These are phyloP conservation scores for Austrofundulus limnaeus DNA, from an alignment of 2,113 vertebrate species.

Conservation along the genomic window DNA sequence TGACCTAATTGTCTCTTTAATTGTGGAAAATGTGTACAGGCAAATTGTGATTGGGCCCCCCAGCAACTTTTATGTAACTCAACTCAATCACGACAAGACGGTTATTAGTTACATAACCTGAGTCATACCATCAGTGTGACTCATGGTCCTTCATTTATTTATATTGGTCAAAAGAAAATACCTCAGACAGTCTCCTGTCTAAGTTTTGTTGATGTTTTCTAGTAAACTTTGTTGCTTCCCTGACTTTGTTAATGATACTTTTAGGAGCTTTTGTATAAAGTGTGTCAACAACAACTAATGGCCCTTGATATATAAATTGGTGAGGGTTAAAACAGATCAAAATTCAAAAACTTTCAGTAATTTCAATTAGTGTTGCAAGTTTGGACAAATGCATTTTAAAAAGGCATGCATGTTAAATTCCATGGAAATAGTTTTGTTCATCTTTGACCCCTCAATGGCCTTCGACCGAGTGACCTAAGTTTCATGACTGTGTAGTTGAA, in stretches of 20 bases:
- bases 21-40: constrained; percentile 54
- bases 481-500: constrained; percentile 37
- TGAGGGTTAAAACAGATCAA: constrained; percentile 16
- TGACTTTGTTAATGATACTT: not conserved
- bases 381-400: constrained; percentile 26
- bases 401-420: constrained; percentile 30
- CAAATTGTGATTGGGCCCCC: constrained; percentile 42
- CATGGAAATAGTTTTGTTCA: constrained; percentile 49
- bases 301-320: no score
- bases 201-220: not conserved
- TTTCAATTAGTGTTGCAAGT: constrained; percentile 4
- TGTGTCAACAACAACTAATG: no score
- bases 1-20: constrained; percentile 62
- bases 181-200: not conserved
- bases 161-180: not conserved
- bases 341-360: not conserved
- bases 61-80: constrained; percentile 27
- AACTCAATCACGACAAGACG: constrained; percentile 47
- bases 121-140: not conserved
- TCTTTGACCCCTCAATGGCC: constrained; percentile 45
- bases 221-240: not conserved
- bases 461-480: constrained; percentile 54
- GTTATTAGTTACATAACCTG: constrained; percentile 49
- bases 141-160: not conserved
- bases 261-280: not conserved